Evolutionary conservation across 1,140 invertebrate genomes (phyloP).

Genomic region (Metaphire vulgaris): DNA sequence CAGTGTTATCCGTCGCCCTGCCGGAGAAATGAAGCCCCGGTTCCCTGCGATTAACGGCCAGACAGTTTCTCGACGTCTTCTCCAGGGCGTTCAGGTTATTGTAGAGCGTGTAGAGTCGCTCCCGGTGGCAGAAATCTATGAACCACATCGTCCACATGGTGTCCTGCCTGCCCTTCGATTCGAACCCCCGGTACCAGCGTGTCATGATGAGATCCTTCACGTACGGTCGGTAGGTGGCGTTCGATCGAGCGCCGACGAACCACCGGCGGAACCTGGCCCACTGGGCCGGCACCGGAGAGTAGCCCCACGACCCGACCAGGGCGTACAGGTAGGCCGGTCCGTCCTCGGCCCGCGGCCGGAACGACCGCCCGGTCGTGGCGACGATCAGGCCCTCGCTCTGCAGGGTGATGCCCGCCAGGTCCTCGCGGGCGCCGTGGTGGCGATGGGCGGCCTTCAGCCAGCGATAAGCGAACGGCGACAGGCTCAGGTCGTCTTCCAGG

Average conservation of each 20-base stretch:
- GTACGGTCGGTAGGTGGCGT: background rate
- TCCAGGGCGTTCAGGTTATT: constrained; percentile 5
- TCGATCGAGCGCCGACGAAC: background rate
- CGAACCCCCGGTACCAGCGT: constrained; percentile 20
- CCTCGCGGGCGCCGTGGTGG: constrained; percentile 1
- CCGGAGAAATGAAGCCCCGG: constrained; percentile 23
- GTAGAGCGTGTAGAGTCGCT: constrained; percentile 16
- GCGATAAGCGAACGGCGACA: constrained; percentile 38
- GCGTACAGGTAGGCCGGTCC: constrained; percentile 21
- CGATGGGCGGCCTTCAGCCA: constrained; percentile 39
- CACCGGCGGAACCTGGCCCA: constrained; percentile 11
- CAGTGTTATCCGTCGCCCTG: background rate
- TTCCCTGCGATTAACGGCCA: constrained; percentile 22
- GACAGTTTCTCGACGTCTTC: background rate
- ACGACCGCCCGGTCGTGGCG: constrained; percentile 1
- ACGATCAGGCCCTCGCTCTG: constrained; percentile 16
- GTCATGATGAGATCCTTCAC: constrained; percentile 9
- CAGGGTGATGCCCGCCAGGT: constrained; percentile 12
- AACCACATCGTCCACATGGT: constrained; percentile 30
- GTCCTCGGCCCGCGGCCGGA: background rate
- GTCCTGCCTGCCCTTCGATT: background rate
- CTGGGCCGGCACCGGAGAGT: constrained; percentile 22
- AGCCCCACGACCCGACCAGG: constrained; percentile 27
- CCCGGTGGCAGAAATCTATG: constrained; percentile 24
- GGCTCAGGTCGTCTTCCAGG: constrained; percentile 41